A percentile compares a stretch with the other conserved stretches of the same genome.
phyloP scores from a whole-genome alignment of 2,113 vertebrate species.

The Pygoscelis antarcticus region DNA sequence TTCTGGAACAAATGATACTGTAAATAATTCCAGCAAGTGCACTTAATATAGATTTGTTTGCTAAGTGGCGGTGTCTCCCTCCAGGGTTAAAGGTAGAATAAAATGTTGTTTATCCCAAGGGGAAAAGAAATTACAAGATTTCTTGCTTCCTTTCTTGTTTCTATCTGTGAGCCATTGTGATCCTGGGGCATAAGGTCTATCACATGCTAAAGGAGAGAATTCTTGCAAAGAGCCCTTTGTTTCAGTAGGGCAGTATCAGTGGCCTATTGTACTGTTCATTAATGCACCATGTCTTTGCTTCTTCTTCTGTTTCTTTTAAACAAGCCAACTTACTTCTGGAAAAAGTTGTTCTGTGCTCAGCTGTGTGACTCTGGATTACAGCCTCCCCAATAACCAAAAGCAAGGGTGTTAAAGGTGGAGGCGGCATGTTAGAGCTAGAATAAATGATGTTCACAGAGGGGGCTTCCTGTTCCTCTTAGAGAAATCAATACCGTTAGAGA shows the following conservation, averaged over 20 bases:
- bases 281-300: background rate
- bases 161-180: background rate
- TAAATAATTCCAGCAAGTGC: constrained; percentile 70
- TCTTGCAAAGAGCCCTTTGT: constrained; percentile 23
- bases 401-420: background rate
- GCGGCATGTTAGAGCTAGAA: background rate
- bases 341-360: background rate
- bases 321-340: background rate
- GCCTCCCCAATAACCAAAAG: background rate
- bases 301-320: background rate
- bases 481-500: background rate
- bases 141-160: background rate
- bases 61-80: background rate
- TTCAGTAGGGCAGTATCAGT: background rate
- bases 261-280: background rate
- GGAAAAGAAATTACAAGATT: background rate
- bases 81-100: constrained; percentile 47
- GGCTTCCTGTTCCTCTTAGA: background rate
- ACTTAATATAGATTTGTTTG: constrained; percentile 66
- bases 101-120: constrained; percentile 10
- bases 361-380: background rate
- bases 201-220: background rate
- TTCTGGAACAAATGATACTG: constrained; percentile 58
- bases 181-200: background rate
- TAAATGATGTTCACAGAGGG: background rate